Base-by-base conservation (phyloP, 2,888 invertebrate species). In the Caenorhabditis japonica region DNA sequence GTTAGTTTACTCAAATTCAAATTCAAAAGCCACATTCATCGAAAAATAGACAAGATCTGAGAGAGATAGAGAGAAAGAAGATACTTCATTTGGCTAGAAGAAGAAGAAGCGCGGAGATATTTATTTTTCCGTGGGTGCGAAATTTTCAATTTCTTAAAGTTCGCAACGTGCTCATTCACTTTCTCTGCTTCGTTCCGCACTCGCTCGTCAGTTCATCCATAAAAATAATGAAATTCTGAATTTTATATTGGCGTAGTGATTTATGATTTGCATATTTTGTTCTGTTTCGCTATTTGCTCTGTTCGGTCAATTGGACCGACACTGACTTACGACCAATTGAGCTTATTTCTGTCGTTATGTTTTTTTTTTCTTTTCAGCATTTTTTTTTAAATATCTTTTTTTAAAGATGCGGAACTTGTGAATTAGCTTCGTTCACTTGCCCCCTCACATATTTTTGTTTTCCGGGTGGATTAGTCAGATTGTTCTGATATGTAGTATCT, bases 71-170 rank as follows among this genome's bases (percentile, higher is more conserved):
- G n/a, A n/a, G 30, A 10, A 10, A 10, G 55, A 64, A 53, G 55
- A 55, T 64, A 55, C 33, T 47, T 53, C 44, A 46, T 46, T 47
- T 33, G 27, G 58, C 44, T 30, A 30, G 30, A 30, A 30, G 30
- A 10, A 30, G 30, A 30, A 10, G 30, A 30, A 10, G 10, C n/a
- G n/a, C n/a, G n/a, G 10, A 30, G 30, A 30, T 30, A 56, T 44
- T 46, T 56, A 34, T 56, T 34, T 25, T 34, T 44, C 15, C 43
- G 41, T 55, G 21, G 27, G 44, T 51, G 34, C 36, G 34, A 53
- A 53, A 55, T 53, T 64, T 64, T 64, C 62, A 47, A 64, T 64
- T 55, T 41, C 41, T 64, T 64, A 10, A 39, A 61, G 47, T 52
- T 53, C 62, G 23, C 30, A 30, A 7, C n/a, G n/a, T n/a, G n/a